A percentile compares a stretch with the other conserved stretches of the same genome.
Evolutionary conservation across 2,113 vertebrate genomes (phyloP).

Genomic region (Myiagra hebetior): DNA sequence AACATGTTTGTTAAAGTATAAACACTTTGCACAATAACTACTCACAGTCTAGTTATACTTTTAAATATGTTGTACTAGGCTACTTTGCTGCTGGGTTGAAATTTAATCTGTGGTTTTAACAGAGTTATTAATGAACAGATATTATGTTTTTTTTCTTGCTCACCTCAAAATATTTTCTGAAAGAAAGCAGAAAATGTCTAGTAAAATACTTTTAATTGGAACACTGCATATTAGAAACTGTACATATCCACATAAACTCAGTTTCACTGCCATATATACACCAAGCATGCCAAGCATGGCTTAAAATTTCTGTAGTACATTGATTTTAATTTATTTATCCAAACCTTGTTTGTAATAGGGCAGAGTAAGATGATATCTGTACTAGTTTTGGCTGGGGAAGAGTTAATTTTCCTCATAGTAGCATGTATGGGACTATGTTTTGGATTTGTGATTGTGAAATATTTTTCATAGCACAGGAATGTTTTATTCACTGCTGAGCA

Average conservation of each 20-base stretch:
- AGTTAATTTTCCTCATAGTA: background rate
- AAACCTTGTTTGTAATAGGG: background rate
- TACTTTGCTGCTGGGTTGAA: background rate
- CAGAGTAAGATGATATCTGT: background rate
- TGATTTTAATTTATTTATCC: background rate
- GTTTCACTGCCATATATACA: background rate
- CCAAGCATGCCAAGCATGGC: background rate
- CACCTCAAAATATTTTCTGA: background rate
- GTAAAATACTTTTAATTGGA: background rate
- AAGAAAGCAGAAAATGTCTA: background rate
- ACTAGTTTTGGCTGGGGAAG: background rate
- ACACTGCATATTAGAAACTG: background rate
- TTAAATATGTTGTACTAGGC: background rate
- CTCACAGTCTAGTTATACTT: background rate
- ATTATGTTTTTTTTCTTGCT: background rate
- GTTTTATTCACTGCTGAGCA: background rate
- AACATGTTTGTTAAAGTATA: background rate
- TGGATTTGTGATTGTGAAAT: background rate
- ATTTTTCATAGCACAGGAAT: background rate
- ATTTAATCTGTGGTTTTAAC: background rate
- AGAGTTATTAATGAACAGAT: background rate
- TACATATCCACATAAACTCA: background rate
- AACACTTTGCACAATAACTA: background rate
- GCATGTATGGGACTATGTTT: background rate
- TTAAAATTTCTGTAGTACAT: background rate